phyloP scores from a whole-genome alignment of 23 tunicate species.

The Diplosoma virens region DNA sequence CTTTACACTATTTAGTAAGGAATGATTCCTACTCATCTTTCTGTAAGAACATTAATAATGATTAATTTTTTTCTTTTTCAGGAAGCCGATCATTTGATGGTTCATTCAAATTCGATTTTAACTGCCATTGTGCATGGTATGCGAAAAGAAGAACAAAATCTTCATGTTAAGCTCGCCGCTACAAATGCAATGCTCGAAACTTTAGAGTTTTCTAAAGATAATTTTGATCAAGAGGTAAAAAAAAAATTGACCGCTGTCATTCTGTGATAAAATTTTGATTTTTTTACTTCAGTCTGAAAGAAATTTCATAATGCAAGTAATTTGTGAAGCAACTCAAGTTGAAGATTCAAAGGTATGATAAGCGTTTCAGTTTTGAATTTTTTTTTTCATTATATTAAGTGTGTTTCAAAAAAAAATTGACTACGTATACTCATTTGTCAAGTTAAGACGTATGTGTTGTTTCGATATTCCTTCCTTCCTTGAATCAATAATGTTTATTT shows the following conservation, averaged over 20 bases:
- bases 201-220: conserved; percentile 76
- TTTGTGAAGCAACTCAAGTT: conserved; percentile 91
- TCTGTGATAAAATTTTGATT: neutral
- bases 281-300: conserved; percentile 69
- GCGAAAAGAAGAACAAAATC: conserved; percentile 60
- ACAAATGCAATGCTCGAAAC: conserved; percentile 90
- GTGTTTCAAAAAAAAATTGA: no score
- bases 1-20: no score
- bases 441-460: no score
- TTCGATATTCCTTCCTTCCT: no score
- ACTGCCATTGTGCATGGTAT: conserved; percentile 92
- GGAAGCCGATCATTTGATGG: conserved; percentile 28
- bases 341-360: conserved; percentile 76
- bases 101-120: conserved; percentile 64
- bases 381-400: no score
- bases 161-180: conserved; percentile 86
- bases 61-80: neutral
- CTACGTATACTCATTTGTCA: no score
- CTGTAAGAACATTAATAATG: no score
- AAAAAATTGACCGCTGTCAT: neutral
- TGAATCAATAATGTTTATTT: no score
- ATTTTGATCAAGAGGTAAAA: conserved; percentile 69
- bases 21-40: no score
- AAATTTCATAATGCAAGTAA: conserved; percentile 93
- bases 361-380: no score